A percentile compares a stretch with the other conserved stretches of the same genome.
Evolutionary conservation across 2,113 vertebrate species (phyloP).

Genomic region (Hemichromis elongatus): DNA sequence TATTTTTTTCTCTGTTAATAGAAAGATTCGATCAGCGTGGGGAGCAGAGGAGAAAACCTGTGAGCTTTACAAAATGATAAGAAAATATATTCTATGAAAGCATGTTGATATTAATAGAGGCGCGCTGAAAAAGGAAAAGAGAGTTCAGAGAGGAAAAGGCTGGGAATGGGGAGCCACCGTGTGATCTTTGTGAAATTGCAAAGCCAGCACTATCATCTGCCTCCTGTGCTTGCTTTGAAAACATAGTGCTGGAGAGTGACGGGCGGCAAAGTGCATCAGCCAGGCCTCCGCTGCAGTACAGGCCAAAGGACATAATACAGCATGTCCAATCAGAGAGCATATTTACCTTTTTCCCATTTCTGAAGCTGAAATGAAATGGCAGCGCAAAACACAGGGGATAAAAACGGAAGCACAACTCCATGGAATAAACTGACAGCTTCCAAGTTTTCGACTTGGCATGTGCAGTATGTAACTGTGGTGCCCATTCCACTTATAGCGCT

Average conservation of each 20-base stretch:
- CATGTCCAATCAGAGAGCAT: neutral
- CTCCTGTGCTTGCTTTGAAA: constrained; percentile 11
- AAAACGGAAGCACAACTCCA: neutral
- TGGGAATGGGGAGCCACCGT: neutral
- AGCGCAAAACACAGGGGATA: neutral
- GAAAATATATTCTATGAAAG: neutral
- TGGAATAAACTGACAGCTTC: neutral
- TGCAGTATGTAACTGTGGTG: neutral
- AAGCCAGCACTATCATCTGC: neutral
- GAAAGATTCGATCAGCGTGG: neutral
- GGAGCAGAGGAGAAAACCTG: neutral
- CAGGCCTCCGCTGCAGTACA: neutral
- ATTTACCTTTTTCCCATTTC: neutral
- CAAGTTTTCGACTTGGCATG: neutral
- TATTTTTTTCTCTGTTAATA: neutral
- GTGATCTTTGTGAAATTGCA: constrained; percentile 4
- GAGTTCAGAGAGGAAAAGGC: neutral
- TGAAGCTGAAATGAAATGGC: neutral
- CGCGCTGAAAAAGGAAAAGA: neutral
- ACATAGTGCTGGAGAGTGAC: neutral
- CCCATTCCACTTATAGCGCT: neutral
- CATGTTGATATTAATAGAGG: neutral
- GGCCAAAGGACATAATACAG: neutral
- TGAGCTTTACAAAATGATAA: neutral
- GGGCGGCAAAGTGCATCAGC: neutral